Conservation (phyloP, 2,113 vertebrate species). For the Microcebus murinus region DNA sequence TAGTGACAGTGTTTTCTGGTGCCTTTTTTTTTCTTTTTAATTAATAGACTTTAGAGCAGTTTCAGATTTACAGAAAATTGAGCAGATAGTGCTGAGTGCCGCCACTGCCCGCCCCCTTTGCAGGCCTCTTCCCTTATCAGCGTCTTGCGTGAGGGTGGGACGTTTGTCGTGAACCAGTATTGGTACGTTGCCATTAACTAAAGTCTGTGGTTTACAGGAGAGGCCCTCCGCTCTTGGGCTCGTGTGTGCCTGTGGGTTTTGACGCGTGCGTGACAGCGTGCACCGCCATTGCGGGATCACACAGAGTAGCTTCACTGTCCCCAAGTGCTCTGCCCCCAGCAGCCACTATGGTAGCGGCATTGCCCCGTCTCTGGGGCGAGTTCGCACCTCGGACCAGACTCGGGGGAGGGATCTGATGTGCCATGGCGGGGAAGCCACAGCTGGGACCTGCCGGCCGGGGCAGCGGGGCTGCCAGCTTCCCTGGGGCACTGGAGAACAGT, state of each 20-base stretch:
- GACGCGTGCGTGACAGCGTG: not conserved
- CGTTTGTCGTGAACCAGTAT: rapidly evolving
- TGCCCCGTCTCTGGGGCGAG: not conserved
- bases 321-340: not conserved
- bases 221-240: not conserved
- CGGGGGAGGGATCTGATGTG: not conserved
- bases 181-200: rapidly evolving
- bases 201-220: rapidly evolving
- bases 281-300: not conserved
- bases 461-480: not conserved
- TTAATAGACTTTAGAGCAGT: not conserved
- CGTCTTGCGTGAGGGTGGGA: not conserved
- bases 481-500: too few species aligned
- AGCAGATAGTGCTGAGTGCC: not conserved
- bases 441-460: not conserved
- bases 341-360: not conserved
- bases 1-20: not conserved
- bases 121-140: too few species aligned
- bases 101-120: not conserved
- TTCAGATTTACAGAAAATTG: not conserved
- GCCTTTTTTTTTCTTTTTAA: not conserved
- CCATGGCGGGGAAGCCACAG: not conserved
- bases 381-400: not conserved
- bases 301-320: not conserved
- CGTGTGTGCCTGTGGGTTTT: rapidly evolving